phyloP scores from a whole-genome alignment of 2,888 invertebrate genomes.

The Rhimphoctona megacephalus region DNA sequence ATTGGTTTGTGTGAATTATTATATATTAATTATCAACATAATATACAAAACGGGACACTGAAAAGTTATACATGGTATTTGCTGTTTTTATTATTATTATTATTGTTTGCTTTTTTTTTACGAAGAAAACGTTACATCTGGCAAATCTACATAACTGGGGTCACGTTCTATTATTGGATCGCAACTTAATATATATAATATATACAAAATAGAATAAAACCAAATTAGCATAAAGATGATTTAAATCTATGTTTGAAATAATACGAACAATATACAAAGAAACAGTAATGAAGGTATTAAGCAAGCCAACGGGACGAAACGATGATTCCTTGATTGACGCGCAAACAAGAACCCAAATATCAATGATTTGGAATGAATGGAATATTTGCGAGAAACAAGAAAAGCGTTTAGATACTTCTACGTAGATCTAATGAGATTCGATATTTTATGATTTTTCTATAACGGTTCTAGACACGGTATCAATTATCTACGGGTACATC shows the following conservation, averaged over 20 bases:
- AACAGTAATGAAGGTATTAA: conserved; percentile 69
- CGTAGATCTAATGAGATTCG: conserved; percentile 77
- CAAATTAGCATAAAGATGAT: conserved; percentile 74
- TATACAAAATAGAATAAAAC: conserved; percentile 74
- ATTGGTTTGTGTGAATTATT: conserved; percentile 75
- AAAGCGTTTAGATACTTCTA: conserved; percentile 70
- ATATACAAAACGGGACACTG: conserved; percentile 79
- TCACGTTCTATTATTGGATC: conserved; percentile 70
- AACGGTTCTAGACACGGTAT: conserved; percentile 46
- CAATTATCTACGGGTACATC: conserved; percentile 51
- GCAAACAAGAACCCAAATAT: conserved; percentile 41
- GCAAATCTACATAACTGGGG: conserved; percentile 71
- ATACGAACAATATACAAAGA: conserved; percentile 78
- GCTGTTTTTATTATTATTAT: conserved; percentile 21
- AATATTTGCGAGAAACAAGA: conserved; percentile 63
- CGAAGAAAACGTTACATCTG: conserved; percentile 77
- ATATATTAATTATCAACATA: conserved; percentile 80
- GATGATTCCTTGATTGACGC: conserved; percentile 39
- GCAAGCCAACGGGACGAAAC: conserved; percentile 46
- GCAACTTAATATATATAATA: conserved; percentile 72
- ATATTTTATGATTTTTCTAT: conserved; percentile 61
- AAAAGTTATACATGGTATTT: conserved; percentile 70
- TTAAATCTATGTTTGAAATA: conserved; percentile 73
- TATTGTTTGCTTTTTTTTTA: conserved; percentile 53
- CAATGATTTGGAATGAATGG: conserved; percentile 74